Base-by-base conservation (phyloP, 2,797 vertebrate species). In the Sebastes reedi region DNA sequence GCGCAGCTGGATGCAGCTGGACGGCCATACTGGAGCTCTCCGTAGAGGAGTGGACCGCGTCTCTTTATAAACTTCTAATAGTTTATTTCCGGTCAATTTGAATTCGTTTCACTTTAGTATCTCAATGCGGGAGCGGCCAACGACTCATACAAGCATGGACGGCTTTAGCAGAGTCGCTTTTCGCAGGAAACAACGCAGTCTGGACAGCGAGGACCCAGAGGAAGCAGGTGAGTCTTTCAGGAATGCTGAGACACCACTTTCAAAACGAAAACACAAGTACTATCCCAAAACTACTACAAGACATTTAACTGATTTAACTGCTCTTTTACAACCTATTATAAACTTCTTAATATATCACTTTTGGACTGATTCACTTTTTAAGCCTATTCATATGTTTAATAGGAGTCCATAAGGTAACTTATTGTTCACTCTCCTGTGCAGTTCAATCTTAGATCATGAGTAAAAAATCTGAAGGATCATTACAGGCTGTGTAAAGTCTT, bases 121-220 rank as follows among this genome's bases (percentile, higher is more conserved):
- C 73, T 87, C 75, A 18, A 94, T 95, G 95, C 87, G 89, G 82
- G 92, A 94, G 56, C 60, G 32, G 30, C 10, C 71, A 13, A 6
- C 11, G 58, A 10, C 13, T 25, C 30, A n/a, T 0, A 20, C 1
- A 3, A 55, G 12, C 69, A 95, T 95, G 95, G 94, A 94, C 1
- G 87, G 93, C 73, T 94, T 95, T 29, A 92, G 76, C 79, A 89
- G 96, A 71, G 94, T 93, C 42, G 96, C 96, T 27, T 91, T 96
- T 69, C 91, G 95, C 50, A 94, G 91, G 84, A 96, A 95, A 80
- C 75, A 83, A 1, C 79, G 4, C 2, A 85, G 75, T 59, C 14
- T 88, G 66, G 88, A 84, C 9, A 1, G 0, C 3, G 14, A 11
- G 32, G 74, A 92, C 16, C 30, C 16, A 7, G 54, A 80, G 3